A percentile compares a stretch with the other conserved stretches of the same genome.
Evolutionary conservation across 2,113 vertebrate species (phyloP).

Genomic region (Murina feae): DNA sequence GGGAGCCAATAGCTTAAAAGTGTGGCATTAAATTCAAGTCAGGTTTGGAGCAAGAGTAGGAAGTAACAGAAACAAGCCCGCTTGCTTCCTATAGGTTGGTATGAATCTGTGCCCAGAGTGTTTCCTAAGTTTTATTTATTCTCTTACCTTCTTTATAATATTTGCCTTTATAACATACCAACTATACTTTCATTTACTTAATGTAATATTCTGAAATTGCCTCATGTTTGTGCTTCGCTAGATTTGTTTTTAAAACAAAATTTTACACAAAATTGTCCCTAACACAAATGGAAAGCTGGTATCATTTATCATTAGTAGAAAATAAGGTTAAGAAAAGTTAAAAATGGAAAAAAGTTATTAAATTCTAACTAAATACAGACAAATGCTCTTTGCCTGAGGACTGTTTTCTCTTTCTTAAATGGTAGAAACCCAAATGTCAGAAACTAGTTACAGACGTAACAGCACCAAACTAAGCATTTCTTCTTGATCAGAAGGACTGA

Average conservation of each 20-base stretch:
- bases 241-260: background rate
- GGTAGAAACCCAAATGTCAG: background rate
- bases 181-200: background rate
- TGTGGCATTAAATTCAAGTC: background rate
- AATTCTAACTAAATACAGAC: background rate
- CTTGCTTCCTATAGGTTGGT: background rate
- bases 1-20: background rate
- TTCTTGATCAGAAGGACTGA: background rate
- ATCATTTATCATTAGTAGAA: background rate
- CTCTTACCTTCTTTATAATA: background rate
- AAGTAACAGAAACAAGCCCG: background rate
- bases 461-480: background rate
- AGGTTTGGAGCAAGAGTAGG: background rate
- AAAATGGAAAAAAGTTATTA: background rate
- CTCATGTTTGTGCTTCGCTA: background rate
- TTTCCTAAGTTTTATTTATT: background rate
- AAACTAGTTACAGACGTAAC: background rate
- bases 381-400: background rate
- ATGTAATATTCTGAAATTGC: background rate
- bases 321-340: background rate
- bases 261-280: background rate
- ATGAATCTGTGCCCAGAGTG: background rate
- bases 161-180: background rate
- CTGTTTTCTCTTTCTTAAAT: background rate
- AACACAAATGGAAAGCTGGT: conserved; percentile 3